Conservation (phyloP, 2,888 invertebrate species). For the Ferrisia virgata region DNA sequence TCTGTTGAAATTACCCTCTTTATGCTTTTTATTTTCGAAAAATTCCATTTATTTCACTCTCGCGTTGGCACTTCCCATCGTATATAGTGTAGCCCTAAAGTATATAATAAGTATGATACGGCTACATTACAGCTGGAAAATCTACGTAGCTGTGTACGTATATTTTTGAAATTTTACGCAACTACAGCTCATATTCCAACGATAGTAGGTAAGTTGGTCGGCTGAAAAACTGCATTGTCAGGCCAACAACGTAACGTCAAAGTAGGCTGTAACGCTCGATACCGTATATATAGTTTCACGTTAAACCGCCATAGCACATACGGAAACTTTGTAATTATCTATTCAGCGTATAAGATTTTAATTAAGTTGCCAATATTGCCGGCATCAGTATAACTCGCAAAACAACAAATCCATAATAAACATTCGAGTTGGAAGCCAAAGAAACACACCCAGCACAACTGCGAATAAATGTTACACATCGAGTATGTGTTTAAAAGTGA, state of each 20-base stretch:
- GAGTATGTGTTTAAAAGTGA: background rate
- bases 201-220: background rate
- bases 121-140: background rate
- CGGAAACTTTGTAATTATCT: background rate
- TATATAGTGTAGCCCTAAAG: background rate
- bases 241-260: too few species aligned
- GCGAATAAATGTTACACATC: background rate
- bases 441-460: background rate
- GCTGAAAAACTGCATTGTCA: background rate
- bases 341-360: background rate
- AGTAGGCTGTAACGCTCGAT: too few species aligned
- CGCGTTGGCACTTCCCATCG: background rate
- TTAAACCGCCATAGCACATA: background rate
- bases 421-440: background rate
- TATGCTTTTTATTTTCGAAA: background rate
- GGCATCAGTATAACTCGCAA: background rate
- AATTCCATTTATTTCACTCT: background rate
- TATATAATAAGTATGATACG: too few species aligned
- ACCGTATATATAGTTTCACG: background rate
- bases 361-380: slow-evolving; percentile 7
- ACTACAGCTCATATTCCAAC: background rate
- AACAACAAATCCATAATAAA: background rate
- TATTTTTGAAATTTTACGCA: background rate
- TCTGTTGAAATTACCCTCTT: background rate
- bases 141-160: too few species aligned